Evolutionary conservation across 2,113 vertebrate species (phyloP).

Genomic region (Hyla sarda): DNA sequence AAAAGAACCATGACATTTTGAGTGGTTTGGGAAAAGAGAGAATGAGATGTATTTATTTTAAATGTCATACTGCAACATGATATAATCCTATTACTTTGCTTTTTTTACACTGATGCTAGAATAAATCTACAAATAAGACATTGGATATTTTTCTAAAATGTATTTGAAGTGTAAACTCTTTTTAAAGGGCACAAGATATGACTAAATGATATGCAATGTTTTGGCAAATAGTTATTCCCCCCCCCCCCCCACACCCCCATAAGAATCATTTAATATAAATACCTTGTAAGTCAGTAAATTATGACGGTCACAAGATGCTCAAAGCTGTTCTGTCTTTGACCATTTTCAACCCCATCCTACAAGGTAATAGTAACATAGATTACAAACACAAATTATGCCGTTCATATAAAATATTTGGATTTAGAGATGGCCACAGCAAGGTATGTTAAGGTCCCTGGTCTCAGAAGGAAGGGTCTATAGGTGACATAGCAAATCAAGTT

Average conservation of each 20-base stretch:
- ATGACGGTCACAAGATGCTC: neutral
- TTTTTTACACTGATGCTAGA: neutral
- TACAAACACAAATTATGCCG: too few species aligned
- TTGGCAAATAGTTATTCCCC: too few species aligned
- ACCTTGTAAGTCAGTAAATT: neutral
- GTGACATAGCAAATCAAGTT: too few species aligned
- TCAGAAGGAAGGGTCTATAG: neutral
- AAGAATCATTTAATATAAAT: too few species aligned
- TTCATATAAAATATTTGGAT: neutral
- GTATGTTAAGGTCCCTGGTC: neutral
- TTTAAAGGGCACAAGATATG: neutral
- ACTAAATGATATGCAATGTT: neutral
- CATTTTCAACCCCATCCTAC: neutral
- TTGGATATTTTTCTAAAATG: neutral
- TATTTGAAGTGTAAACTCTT: neutral
- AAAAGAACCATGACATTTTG: neutral
- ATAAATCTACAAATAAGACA: neutral
- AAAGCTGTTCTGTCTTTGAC: neutral
- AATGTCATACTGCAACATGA: neutral
- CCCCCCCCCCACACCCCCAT: too few species aligned
- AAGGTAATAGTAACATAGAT: neutral
- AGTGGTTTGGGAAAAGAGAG: conserved; percentile 6
- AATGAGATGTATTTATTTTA: neutral
- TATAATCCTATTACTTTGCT: conserved; percentile 6
- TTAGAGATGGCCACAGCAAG: neutral